Percentiles rank a stretch among this genome's conserved stretches.
Evolutionary conservation across 2,888 invertebrate species (phyloP).

Genomic region (Acleris emargana): DNA sequence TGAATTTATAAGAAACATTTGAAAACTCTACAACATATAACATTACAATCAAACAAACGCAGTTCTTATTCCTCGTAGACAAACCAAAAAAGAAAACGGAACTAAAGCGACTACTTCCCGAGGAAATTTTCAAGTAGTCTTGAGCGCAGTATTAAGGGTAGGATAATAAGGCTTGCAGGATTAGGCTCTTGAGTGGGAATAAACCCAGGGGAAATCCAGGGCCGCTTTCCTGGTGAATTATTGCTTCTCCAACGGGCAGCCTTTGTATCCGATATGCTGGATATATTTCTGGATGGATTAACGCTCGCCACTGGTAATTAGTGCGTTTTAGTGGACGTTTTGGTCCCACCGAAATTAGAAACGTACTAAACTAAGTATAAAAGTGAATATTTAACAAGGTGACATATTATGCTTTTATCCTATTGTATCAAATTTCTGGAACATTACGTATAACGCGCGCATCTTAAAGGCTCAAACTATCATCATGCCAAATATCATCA

Average conservation of each 20-base stretch:
- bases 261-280: slow-evolving; percentile 79
- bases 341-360: slow-evolving; percentile 1
- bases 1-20: no score
- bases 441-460: no score
- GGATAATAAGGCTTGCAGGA: slow-evolving; percentile 83
- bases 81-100: slow-evolving; percentile 51
- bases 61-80: slow-evolving; percentile 15
- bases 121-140: slow-evolving; percentile 83
- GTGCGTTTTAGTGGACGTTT: slow-evolving; percentile 48
- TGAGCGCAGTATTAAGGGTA: slow-evolving; percentile 82
- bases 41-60: slow-evolving; percentile 17
- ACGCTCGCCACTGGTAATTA: slow-evolving; percentile 74
- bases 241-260: slow-evolving; percentile 78
- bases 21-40: slow-evolving; percentile 5
- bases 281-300: slow-evolving; percentile 80
- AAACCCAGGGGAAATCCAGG: slow-evolving; percentile 83
- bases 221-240: slow-evolving; percentile 82
- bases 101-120: slow-evolving; percentile 71
- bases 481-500: no score
- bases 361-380: no score
- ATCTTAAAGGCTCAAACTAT: not conserved
- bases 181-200: slow-evolving; percentile 83
- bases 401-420: no score
- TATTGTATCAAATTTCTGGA: no score
- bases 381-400: no score